These are phyloP conservation scores for Fissipunctia ypsillon DNA, from an alignment of 2,888 invertebrate genomes.

Conservation along the genomic window DNA sequence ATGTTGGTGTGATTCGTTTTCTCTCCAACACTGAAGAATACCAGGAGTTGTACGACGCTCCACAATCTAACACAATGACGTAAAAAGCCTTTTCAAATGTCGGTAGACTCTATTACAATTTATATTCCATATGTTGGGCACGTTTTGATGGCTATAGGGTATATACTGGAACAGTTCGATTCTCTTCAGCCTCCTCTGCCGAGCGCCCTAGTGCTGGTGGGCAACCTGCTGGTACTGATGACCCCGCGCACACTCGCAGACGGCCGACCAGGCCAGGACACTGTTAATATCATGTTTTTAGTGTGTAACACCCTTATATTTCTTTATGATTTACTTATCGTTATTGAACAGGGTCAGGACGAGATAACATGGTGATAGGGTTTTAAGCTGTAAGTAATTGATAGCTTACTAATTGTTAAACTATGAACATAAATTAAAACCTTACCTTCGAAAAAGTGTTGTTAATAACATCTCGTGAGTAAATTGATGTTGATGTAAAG, in stretches of 20 bases:
- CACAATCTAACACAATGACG: slow-evolving; percentile 25
- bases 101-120: slow-evolving; percentile 61
- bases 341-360: neutral
- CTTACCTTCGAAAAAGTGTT: slow-evolving; percentile 3
- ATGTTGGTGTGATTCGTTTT: slow-evolving; percentile 67
- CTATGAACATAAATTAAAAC: slow-evolving; percentile 40
- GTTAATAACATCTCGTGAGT: slow-evolving; percentile 19
- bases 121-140: slow-evolving; percentile 82
- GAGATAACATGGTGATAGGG: neutral
- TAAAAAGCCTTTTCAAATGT: slow-evolving; percentile 67
- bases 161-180: slow-evolving; percentile 80
- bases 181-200: slow-evolving; percentile 78
- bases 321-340: slow-evolving; percentile 72
- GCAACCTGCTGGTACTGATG: slow-evolving; percentile 79
- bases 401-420: slow-evolving; percentile 9
- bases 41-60: slow-evolving; percentile 62
- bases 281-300: slow-evolving; percentile 79
- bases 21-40: slow-evolving; percentile 74
- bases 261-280: slow-evolving; percentile 70
- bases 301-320: slow-evolving; percentile 80
- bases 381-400: slow-evolving; percentile 19
- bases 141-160: slow-evolving; percentile 82
- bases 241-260: slow-evolving; percentile 75
- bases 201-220: slow-evolving; percentile 81
- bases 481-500: slow-evolving; percentile 21